Base-by-base conservation (phyloP, 2,888 invertebrate species). In the Stenodera caucasica region DNA sequence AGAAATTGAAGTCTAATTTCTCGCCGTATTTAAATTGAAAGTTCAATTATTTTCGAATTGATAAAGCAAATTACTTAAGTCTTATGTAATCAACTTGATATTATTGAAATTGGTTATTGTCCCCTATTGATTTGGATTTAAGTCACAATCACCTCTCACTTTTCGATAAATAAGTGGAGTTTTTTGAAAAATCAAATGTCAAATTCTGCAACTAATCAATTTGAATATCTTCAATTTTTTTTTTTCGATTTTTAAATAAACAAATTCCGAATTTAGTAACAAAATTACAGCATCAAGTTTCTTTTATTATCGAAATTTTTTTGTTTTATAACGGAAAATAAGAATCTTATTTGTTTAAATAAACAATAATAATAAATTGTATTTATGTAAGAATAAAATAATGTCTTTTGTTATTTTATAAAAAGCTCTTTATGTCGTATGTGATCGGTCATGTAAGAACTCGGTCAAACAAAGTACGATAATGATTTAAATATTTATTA, bases 391-490 rank as follows among this genome's bases (percentile, higher is more conserved):
- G 45, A 45, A 23, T 45, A 21, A n/a, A 37, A 23, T 40, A 45
- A 45, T 45, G 45, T 45, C 21, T 45, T 18, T 45, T 45, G 21
- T 23, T 45, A 23, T 45, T 23, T 26, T n/a, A 6, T 45, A 9
- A 40, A 40, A 40, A 11, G 8, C 15, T 15, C 5, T 14, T n/a
- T 14, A 5, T 37, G 37, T 18, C 40, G 11, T 18, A 40, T 40
- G 62, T 60, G 67, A 59, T 54, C 53, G 59, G 53, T 57, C 67
- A 67, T 59, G 65, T 66, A 67, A 64, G 61, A 67, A 67, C 60
- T 67, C 67, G 67, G 67, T 66, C 67, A 67, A 40, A 30, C n/a
- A 23, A 12, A 21, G 18, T 12, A 57, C 52, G 37, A 53, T 49
- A 35, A 50, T 29, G 23, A 32, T 55, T 32, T 60, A 60, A 58